A percentile compares a stretch with the other conserved stretches of the same genome.
phyloP scores from a whole-genome alignment of 2,113 vertebrate genomes.

The Oryzias melastigma region DNA sequence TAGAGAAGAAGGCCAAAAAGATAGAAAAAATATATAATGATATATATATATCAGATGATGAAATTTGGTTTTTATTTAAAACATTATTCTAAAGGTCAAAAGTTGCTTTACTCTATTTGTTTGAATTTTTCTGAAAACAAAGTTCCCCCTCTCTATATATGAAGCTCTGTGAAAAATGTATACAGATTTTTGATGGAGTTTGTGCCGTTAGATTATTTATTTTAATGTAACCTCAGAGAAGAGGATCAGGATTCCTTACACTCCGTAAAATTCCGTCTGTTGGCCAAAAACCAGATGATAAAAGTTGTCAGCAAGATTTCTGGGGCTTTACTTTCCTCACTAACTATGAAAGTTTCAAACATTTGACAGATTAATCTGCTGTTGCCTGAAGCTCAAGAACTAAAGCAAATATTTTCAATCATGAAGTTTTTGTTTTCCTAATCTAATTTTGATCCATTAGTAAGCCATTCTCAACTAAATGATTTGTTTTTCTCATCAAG shows the following conservation, averaged over 20 bases:
- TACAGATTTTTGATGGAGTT: neutral
- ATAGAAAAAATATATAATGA: constrained; percentile 6
- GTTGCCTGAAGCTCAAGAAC: constrained; percentile 5
- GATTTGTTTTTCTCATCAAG: no score
- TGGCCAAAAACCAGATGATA: constrained; percentile 9
- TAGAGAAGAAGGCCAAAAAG: constrained; percentile 8
- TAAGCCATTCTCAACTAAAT: no score
- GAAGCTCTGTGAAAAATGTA: neutral
- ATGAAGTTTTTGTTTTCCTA: constrained; percentile 38
- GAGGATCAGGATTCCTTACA: neutral
- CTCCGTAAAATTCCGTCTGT: neutral
- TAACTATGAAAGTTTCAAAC: constrained; percentile 15
- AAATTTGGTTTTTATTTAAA: constrained; percentile 16
- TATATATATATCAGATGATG: constrained; percentile 8
- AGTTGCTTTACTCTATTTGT: neutral
- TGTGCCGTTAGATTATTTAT: neutral
- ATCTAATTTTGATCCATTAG: no score
- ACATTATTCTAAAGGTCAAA: neutral
- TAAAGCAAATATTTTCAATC: constrained; percentile 41
- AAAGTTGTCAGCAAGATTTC: constrained; percentile 15
- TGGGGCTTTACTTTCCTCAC: neutral
- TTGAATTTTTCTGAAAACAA: neutral
- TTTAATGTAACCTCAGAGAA: neutral
- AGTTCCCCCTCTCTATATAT: neutral
- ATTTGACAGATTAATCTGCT: constrained; percentile 13